Percentiles rank a stretch among this genome's conserved stretches.
These are phyloP conservation scores for Anomalospiza imberbis DNA, from an alignment of 2,797 vertebrate species.

Conservation along the genomic window DNA sequence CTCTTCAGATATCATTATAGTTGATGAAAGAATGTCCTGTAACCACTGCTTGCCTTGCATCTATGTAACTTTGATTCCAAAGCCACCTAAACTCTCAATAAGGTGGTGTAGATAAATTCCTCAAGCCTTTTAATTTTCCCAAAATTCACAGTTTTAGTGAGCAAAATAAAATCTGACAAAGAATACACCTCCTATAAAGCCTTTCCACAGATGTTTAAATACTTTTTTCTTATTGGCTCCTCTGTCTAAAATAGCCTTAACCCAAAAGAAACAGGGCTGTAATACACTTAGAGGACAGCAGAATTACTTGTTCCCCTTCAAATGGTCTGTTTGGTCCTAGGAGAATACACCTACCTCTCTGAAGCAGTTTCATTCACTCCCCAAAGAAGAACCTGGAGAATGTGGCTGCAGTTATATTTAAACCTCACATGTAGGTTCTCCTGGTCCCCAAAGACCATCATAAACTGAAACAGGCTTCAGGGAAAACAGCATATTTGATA, in stretches of 20 bases:
- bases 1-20: not conserved
- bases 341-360: constrained; percentile 20
- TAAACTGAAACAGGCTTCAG: constrained; percentile 24
- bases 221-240: not conserved
- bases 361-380: not conserved
- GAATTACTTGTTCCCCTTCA: not conserved
- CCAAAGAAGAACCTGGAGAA: constrained; percentile 7
- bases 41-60: not conserved
- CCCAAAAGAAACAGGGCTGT: not conserved
- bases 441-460: not conserved
- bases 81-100: not conserved
- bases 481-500: constrained; percentile 49
- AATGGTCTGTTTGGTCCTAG: not conserved
- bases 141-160: not conserved
- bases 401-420: constrained; percentile 38
- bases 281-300: not conserved
- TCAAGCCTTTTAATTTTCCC: not conserved
- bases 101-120: not conserved
- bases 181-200: not conserved
- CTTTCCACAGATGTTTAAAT: not conserved
- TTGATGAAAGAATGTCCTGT: not conserved
- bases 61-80: not conserved
- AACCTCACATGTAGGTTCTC: constrained; percentile 11
- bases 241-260: not conserved
- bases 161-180: not conserved